These are phyloP conservation scores for Agrilus biguttatus DNA, from an alignment of 2,888 invertebrate genomes.

Conservation along the genomic window DNA sequence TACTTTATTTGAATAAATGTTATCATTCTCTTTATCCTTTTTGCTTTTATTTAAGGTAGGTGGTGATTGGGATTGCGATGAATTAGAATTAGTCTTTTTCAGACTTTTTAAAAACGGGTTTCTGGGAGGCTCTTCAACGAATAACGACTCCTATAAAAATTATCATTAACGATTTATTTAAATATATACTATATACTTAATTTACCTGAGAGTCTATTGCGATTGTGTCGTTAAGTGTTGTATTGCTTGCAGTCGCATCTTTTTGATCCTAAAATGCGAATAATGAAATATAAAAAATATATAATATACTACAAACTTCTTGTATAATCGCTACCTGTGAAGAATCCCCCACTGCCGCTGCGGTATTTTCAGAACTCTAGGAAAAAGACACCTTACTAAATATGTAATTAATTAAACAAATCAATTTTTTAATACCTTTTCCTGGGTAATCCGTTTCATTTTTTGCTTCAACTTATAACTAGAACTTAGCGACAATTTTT, in stretches of 20 bases:
- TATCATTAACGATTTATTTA: neutral
- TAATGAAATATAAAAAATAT: no score
- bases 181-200: no score
- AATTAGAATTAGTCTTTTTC: conserved; percentile 17
- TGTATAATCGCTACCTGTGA: no score
- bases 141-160: conserved; percentile 2
- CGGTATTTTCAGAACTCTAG: neutral
- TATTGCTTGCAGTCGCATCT: neutral
- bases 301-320: no score
- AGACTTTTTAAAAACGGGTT: conserved; percentile 36
- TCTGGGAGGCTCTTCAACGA: conserved; percentile 13
- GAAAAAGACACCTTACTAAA: no score
- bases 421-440: neutral
- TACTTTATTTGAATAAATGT: no score
- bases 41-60: no score
- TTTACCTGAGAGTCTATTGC: conserved; percentile 6
- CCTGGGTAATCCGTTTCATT: conserved; percentile 2
- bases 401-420: neutral
- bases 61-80: no score
- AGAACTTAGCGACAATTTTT: conserved; percentile 11
- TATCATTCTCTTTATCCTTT: no score
- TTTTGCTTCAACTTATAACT: conserved; percentile 8
- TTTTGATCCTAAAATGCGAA: no score
- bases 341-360: neutral
- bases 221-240: conserved; percentile 5